Evolutionary conservation across 2,888 invertebrate species (phyloP), one percentile per base, ranked within the genome.

Genomic region (Seira ritae): DNA sequence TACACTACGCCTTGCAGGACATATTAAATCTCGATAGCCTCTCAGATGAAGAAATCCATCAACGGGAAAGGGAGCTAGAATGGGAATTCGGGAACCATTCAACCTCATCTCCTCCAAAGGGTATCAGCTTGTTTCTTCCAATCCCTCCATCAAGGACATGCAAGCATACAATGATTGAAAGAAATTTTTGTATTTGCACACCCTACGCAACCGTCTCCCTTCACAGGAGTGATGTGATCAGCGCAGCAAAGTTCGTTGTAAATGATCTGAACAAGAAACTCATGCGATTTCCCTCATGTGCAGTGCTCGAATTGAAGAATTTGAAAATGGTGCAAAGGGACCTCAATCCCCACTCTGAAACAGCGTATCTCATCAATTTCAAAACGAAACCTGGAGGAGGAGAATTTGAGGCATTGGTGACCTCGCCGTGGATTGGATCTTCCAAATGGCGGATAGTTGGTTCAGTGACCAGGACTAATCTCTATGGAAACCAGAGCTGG

Each of bases 161-260:
- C 90, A 92, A 93, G 72, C 92, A 92, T 81, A 97, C 97, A 0
- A 94, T 92, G 0, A 96, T 98, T 80, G 93, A 94, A 0, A 93
- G 94, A 24, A 95, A 97, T 90, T 97, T 95, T 95, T 98, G 97
- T 90, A 95, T 96, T 24, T 98, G 97, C 88, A 95, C 96, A 19
- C 1, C 93, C 86, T 90, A 96, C 19, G 90, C 92, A 55, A 12
- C n/a, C 3, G 55, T 78, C 1, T 20, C 19, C 8, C 15, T 50
- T 0, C 19, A 12, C 0, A 93, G 94, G 86, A 88, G 90, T 0
- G 90, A 91, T 8, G 94, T 95, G 0, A 90, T 91, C 2, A 91
- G 93, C 46, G 94, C 94, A 0, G 94, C 94, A 0, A 89, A 91
- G 0, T 93, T 93, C 86, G 91, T 96, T 37, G 92, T 55, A 12